Base-by-base conservation (phyloP, 2,797 vertebrate genomes). In the Erpetoichthys calabaricus region DNA sequence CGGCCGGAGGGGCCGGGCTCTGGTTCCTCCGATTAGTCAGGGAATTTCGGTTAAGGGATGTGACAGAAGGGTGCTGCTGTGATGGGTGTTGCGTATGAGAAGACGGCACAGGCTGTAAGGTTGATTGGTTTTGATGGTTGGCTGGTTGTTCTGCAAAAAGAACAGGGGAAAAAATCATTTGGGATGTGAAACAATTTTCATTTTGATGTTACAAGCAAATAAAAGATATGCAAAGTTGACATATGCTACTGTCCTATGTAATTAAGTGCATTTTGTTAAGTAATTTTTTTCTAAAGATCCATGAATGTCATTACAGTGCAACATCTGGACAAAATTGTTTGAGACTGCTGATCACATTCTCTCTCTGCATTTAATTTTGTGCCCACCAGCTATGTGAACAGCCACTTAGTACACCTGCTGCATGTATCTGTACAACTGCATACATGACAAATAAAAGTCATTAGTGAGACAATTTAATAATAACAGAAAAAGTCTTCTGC, bases 1-100 rank as follows among this genome's bases (percentile, higher is more conserved):
- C 92, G 88, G 86, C 91, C 85, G 91, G 78, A 76, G 91, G 89
- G 68, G 91, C 90, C 75, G 93, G 92, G 80, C 91, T 95, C 68
- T 89, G 91, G 86, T 89, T 92, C 84, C 92, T 91, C 70, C 92
- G 92, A 81, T 91, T 93, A 83, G 92, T 93, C 90, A 99, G 85
- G 62, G 92, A 93, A 81, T 92, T 88, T 62, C 93, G 89, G 77
- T 91, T 95, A 80, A 97, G 89, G 58, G 92, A 93, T 65, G 93
- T 99, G 86, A 98, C 85, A 73, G 94, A 97, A 58, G 93, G 91
- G 56, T 92, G 92, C 73, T 83, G 81, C 72, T 82, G 83, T 54
- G 81, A 65, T 44, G 80, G 73, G 73, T 83, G 83, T 61, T 91
- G 93, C 82, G 89, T 93, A 71, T 93, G 91, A 65, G 91, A 76